Conservation (phyloP, 2,113 vertebrate species). For the Crotalus tigris region DNA sequence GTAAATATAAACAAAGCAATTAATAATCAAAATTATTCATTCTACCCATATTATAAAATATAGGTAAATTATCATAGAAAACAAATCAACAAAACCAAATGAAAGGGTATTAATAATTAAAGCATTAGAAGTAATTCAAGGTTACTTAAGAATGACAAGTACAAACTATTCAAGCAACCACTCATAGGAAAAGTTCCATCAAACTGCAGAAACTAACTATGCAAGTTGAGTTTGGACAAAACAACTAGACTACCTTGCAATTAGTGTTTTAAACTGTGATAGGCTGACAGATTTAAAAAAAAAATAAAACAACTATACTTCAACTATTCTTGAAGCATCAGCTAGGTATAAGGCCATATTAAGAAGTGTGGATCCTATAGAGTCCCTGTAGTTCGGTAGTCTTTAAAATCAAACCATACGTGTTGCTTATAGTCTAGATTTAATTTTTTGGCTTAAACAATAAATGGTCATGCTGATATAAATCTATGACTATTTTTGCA, state of each 20-base stretch:
- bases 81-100: background rate
- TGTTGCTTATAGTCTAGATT: background rate
- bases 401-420: background rate
- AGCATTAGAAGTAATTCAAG: background rate
- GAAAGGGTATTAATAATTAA: background rate
- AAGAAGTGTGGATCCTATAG: background rate
- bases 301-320: background rate
- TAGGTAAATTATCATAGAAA: background rate
- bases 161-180: background rate
- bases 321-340: background rate
- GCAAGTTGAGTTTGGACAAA: background rate
- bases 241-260: background rate
- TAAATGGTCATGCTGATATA: background rate
- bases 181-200: background rate
- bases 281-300: background rate
- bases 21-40: background rate
- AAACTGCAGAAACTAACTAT: background rate
- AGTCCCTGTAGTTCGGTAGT: background rate
- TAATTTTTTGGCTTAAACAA: background rate
- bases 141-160: background rate
- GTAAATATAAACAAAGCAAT: background rate
- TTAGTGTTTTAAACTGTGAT: background rate
- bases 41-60: background rate
- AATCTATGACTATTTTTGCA: background rate
- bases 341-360: background rate